Evolutionary conservation across 2,113 vertebrate species (phyloP).

Genomic region (Pristiophorus japonicus): DNA sequence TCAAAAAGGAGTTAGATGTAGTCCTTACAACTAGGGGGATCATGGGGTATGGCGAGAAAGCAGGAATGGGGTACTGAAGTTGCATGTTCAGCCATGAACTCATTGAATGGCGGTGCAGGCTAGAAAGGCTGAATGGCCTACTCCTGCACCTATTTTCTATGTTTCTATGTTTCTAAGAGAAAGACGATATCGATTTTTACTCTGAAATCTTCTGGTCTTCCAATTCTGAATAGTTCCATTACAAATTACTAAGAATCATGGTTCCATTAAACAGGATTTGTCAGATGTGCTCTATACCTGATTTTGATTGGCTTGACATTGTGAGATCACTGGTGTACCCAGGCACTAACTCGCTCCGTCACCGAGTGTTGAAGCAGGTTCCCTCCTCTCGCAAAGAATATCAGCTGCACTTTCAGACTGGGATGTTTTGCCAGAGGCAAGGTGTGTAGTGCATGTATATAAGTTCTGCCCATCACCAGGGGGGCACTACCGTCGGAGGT

Average conservation of each 20-base stretch:
- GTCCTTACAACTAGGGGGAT: no score
- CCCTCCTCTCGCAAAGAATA: neutral
- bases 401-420: neutral
- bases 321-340: neutral
- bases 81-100: no score
- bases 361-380: neutral
- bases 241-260: neutral
- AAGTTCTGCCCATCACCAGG: no score
- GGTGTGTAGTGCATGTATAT: no score
- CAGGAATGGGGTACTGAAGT: no score
- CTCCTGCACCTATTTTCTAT: no score
- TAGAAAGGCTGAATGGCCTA: no score
- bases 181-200: neutral
- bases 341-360: neutral
- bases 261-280: neutral
- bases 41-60: no score
- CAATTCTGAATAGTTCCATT: neutral
- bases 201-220: neutral
- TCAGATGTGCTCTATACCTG: neutral
- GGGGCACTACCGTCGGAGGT: no score
- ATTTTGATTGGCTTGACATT: neutral
- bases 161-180: no score
- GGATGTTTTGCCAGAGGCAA: constrained; percentile 6
- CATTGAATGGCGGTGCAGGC: no score
- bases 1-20: no score